Evolutionary conservation across 2,113 vertebrate species (phyloP), one percentile per base, ranked within the genome.

Genomic region (Anoplopoma fimbria): DNA sequence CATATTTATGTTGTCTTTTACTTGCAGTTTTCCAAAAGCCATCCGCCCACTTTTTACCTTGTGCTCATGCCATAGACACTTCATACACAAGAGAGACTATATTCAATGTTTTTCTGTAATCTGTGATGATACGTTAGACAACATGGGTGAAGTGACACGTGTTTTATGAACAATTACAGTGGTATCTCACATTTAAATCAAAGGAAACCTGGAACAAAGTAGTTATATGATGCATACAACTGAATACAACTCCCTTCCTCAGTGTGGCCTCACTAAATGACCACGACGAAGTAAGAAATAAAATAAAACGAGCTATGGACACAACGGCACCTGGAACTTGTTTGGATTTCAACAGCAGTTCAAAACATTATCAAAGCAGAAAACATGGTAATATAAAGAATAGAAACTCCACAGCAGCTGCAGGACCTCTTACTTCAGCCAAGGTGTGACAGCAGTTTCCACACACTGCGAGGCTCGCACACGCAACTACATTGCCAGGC

Each of bases 181-280:
- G n/a, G 19, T 42, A 9, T 69, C 27, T 71, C 64, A 29, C 79
- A 72, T 36, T 57, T 47, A 69, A 84, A 79, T 34, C 17, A 47
- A 58, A 58, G 60, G 45, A 67, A 85, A 79, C 29, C 75, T 81
- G 74, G 57, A 82, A 60, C 45, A 82, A 68, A n/a, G n/a, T n/a
- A n/a, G n/a, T n/a, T n/a, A n/a, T n/a, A n/a, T n/a, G n/a, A n/a
- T n/a, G 51, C 51, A 12, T 25, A 25, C 51, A 53, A 53, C 51
- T 12, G 23, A 53, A 10, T n/a, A 57, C 17, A 21, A 53, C 21
- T n/a, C 9, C 51, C 51, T 25, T 53, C 8, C 51, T n/a, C 23
- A 4, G 23, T n/a, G 51, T 25, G 23, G 6, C 17, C 45, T 21
- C 17, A 47, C 45, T 1, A 19, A 47, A 47, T 47, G 1, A 47